Conservation (phyloP, 2,113 vertebrate genomes). For the Ictalurus furcatus region DNA sequence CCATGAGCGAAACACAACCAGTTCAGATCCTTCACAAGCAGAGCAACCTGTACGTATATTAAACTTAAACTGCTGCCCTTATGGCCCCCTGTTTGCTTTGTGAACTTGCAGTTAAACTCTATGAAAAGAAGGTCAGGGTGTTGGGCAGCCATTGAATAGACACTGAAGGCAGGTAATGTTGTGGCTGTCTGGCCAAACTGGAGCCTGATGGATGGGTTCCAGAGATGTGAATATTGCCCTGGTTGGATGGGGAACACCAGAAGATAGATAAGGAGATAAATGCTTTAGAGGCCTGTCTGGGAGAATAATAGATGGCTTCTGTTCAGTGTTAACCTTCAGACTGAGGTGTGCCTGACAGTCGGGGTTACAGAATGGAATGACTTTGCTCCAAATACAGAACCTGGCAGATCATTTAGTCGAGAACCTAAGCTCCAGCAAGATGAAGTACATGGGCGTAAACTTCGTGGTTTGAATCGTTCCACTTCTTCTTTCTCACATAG, state of each 20-base stretch:
- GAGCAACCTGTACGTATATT: not conserved
- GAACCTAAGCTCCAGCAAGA: not conserved
- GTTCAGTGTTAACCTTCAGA: slow-evolving; percentile 27
- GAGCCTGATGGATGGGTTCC: slow-evolving; percentile 63
- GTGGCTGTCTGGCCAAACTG: slow-evolving; percentile 39
- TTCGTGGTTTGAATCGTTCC: not conserved
- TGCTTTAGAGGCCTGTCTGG: slow-evolving; percentile 40
- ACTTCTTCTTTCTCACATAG: not conserved
- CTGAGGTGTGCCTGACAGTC: slow-evolving; percentile 26
- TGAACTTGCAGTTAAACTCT: slow-evolving; percentile 67
- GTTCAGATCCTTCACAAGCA: not conserved
- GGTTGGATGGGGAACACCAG: slow-evolving; percentile 41
- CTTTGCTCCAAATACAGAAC: not conserved
- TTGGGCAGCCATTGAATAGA: slow-evolving; percentile 57
- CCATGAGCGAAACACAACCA: not conserved
- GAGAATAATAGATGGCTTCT: slow-evolving; percentile 37
- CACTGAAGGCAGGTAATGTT: slow-evolving; percentile 46
- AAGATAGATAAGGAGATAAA: slow-evolving; percentile 50
- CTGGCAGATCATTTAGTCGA: not conserved
- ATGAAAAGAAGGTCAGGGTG: slow-evolving; percentile 44
- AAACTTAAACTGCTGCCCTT: not conserved
- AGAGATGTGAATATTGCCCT: slow-evolving; percentile 37
- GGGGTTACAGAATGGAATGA: slow-evolving; percentile 34
- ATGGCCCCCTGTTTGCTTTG: not conserved
- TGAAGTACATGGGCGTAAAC: not conserved